phyloP scores from a whole-genome alignment of 1,140 invertebrate species.

The Reticulitermes speratus region DNA sequence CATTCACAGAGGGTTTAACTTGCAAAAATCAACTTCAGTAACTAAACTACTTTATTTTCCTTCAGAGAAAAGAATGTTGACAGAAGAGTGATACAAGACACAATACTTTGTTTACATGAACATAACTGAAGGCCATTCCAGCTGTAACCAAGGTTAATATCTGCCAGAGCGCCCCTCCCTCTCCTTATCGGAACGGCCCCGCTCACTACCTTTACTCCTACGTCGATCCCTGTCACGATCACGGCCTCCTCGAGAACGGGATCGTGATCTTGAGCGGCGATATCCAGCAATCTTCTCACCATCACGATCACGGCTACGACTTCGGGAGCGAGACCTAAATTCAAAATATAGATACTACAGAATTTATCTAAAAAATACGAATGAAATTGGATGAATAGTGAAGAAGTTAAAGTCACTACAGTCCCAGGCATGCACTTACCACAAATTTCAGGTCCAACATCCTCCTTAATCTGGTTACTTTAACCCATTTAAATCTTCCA shows the following conservation, averaged over 20 bases:
- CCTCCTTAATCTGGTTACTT: too few relatives aligned
- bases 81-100: neutral
- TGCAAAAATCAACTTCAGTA: too few relatives aligned
- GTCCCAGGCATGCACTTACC: too few relatives aligned
- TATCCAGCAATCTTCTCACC: constrained; percentile 37
- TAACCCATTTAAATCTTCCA: too few relatives aligned
- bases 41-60: neutral
- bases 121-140: too few relatives aligned
- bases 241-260: constrained; percentile 31
- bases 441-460: too few relatives aligned
- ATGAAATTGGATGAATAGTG: too few relatives aligned
- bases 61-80: neutral
- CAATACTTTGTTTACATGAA: neutral
- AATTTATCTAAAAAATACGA: neutral
- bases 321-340: constrained; percentile 37
- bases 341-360: constrained; percentile 17
- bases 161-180: constrained; percentile 31
- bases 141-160: constrained; percentile 26
- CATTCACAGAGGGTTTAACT: too few relatives aligned
- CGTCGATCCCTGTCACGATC: constrained; percentile 32
- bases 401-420: too few relatives aligned
- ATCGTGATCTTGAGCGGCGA: constrained; percentile 38
- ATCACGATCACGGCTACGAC: constrained; percentile 38
- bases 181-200: constrained; percentile 28
- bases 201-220: constrained; percentile 1